These are phyloP conservation scores for Amphilophus citrinellus DNA, from an alignment of 2,113 vertebrate genomes.

Conservation along the genomic window DNA sequence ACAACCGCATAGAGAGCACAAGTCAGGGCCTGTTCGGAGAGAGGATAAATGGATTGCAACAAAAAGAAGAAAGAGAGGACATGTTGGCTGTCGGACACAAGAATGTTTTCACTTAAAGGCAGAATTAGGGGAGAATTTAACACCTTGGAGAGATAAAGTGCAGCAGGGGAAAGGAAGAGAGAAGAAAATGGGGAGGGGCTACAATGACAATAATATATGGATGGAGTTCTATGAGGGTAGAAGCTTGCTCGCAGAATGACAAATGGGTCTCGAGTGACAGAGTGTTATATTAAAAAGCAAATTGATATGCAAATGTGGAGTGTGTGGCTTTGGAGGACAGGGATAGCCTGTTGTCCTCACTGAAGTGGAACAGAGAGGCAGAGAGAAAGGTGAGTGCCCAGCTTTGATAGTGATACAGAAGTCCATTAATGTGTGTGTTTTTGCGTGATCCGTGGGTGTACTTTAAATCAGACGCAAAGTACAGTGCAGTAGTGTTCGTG, in stretches of 20 bases:
- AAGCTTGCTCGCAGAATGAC: conserved; percentile 71
- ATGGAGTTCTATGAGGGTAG: conserved; percentile 62
- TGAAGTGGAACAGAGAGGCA: conserved; percentile 74
- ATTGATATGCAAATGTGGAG: conserved; percentile 85
- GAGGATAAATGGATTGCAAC: conserved; percentile 40
- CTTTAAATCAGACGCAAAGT: conserved; percentile 32
- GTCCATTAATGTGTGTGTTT: conserved; percentile 58
- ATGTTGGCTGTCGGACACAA: conserved; percentile 18
- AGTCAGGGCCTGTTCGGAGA: conserved; percentile 28
- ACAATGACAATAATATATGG: conserved; percentile 64
- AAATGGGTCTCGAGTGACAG: conserved; percentile 82
- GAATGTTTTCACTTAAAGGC: conserved; percentile 42
- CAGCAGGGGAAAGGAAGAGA: conserved; percentile 35
- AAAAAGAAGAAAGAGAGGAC: conserved; percentile 18
- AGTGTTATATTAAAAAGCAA: conserved; percentile 83
- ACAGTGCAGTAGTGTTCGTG: conserved; percentile 27
- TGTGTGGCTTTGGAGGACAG: conserved; percentile 74
- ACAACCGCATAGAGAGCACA: conserved; percentile 7
- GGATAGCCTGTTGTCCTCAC: conserved; percentile 77
- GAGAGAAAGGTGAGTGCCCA: conserved; percentile 53
- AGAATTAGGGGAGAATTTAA: conserved; percentile 50
- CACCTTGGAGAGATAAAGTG: conserved; percentile 54
- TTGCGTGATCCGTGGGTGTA: conserved; percentile 25
- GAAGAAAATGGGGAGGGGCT: conserved; percentile 47
- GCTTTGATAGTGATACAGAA: conserved; percentile 49